phyloP scores from a whole-genome alignment of 1,140 invertebrate genomes.

The Trichogramma pretiosum region DNA sequence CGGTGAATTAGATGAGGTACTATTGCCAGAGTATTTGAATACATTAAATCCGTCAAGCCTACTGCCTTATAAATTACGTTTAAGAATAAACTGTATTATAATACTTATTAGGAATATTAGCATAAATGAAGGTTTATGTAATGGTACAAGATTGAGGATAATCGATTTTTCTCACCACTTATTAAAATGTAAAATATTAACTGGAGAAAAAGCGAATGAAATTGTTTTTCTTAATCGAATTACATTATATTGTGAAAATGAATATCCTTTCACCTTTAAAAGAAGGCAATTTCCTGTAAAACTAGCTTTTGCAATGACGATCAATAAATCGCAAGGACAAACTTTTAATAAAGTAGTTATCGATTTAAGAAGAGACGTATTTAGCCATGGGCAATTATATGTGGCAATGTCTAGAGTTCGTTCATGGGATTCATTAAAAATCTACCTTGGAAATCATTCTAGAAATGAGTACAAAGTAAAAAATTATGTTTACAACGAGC shows the following conservation, averaged over 20 bases:
- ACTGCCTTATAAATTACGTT: background rate
- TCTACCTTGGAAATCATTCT: background rate
- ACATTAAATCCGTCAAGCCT: background rate
- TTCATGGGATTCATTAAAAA: background rate
- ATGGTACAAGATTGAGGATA: background rate
- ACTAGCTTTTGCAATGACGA: background rate
- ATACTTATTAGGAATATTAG: slow-evolving; percentile 3
- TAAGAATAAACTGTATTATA: background rate
- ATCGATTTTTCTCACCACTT: background rate
- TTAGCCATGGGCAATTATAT: slow-evolving; percentile 1
- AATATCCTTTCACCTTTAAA: background rate
- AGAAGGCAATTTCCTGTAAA: slow-evolving; percentile 1
- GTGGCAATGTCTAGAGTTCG: background rate
- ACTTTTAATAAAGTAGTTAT: slow-evolving; percentile 2
- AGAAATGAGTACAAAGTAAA: background rate
- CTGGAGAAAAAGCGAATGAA: background rate
- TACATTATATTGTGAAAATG: background rate
- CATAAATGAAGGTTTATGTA: background rate
- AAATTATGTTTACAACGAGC: background rate
- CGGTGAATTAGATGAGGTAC: no score
- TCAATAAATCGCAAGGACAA: slow-evolving; percentile 2
- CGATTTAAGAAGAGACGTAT: slow-evolving; percentile 2
- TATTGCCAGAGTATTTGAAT: background rate
- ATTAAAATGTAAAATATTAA: slow-evolving; percentile 4
- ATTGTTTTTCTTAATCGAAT: background rate